Evolutionary conservation across 2,888 invertebrate species (phyloP).

Genomic region (Nephrotoma flavescens): DNA sequence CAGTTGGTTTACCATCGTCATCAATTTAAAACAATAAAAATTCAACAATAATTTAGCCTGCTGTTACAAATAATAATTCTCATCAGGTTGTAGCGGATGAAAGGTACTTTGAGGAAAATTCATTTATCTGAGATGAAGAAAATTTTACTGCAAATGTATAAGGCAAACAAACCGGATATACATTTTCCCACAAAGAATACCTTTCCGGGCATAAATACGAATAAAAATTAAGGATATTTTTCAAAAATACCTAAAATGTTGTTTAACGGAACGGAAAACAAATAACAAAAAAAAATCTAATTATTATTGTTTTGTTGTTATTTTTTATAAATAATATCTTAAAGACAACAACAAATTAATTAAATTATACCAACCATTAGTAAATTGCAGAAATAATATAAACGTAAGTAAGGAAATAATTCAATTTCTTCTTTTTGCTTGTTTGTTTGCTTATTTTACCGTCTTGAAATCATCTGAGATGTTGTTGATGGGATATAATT

Average conservation of each 20-base stretch:
- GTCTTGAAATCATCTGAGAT: neutral
- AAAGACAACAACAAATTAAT: neutral
- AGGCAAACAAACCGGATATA: neutral
- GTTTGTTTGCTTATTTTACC: neutral
- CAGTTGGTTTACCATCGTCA: too few relatives aligned
- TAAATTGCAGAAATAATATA: neutral
- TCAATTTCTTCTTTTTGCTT: neutral
- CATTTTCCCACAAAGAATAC: neutral
- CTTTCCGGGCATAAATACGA: neutral
- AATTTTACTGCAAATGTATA: neutral
- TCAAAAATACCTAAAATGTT: neutral
- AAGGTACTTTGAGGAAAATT: too few relatives aligned
- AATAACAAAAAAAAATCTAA: neutral
- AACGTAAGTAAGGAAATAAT: neutral
- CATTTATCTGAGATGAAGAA: too few relatives aligned
- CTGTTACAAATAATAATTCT: too few relatives aligned
- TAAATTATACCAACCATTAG: neutral
- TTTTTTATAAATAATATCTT: neutral
- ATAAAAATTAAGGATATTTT: neutral
- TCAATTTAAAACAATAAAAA: too few relatives aligned
- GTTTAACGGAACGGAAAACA: neutral
- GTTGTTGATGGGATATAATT: neutral
- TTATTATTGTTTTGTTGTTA: neutral
- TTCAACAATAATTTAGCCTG: too few relatives aligned
- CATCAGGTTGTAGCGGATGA: too few relatives aligned